These are phyloP conservation scores for Odiellus spinosus DNA, from an alignment of 2,888 invertebrate genomes.

Conservation along the genomic window DNA sequence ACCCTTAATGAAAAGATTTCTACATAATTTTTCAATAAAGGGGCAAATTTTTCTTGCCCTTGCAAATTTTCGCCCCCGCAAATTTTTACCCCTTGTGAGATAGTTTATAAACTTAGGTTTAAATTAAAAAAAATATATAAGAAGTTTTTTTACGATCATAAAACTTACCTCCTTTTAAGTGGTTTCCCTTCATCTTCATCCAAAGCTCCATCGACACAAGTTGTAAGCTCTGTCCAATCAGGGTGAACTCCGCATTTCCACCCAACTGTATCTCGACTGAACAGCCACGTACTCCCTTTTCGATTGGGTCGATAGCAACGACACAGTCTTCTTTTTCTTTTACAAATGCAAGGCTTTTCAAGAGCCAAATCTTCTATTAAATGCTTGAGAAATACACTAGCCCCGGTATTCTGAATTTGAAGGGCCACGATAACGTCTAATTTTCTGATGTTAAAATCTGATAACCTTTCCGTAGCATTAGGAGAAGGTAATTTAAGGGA, in stretches of 20 bases:
- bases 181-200: slow-evolving; percentile 74
- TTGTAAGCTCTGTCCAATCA: slow-evolving; percentile 91
- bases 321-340: slow-evolving; percentile 26
- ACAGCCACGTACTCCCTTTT: slow-evolving; percentile 51
- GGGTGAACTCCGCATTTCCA: slow-evolving; percentile 97
- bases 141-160: not conserved
- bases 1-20: too few relatives aligned
- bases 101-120: too few relatives aligned
- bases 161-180: slow-evolving; percentile 44
- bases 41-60: too few relatives aligned
- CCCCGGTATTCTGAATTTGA: slow-evolving; percentile 98
- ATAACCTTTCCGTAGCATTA: not conserved
- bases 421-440: slow-evolving; percentile 94
- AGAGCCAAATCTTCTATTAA: slow-evolving; percentile 85
- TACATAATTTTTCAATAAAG: too few relatives aligned
- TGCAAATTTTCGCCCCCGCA: too few relatives aligned
- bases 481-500: too few relatives aligned
- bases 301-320: slow-evolving; percentile 16
- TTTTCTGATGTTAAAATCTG: slow-evolving; percentile 35
- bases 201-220: slow-evolving; percentile 76
- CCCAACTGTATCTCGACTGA: slow-evolving; percentile 89
- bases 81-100: too few relatives aligned
- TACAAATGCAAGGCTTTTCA: slow-evolving; percentile 84
- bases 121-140: not conserved
- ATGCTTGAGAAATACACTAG: slow-evolving; percentile 88